A percentile compares a stretch with the other conserved stretches of the same genome.
These are phyloP conservation scores for Nannobrachium achirus DNA, from an alignment of 2,113 vertebrate species.

Conservation along the genomic window DNA sequence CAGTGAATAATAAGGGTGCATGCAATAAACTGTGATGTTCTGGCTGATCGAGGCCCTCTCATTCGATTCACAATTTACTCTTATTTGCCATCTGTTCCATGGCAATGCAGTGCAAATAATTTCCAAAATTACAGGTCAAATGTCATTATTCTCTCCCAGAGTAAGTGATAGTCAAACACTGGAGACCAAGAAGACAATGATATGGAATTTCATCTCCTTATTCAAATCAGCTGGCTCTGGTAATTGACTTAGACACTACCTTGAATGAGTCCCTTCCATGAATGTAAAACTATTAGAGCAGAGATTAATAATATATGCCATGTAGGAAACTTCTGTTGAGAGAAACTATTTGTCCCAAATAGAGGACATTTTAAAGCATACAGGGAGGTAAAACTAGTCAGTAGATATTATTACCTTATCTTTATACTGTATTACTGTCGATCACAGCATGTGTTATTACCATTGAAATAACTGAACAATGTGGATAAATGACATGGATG, in stretches of 20 bases:
- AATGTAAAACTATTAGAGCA: conserved; percentile 39
- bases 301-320: background rate
- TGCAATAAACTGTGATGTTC: conserved; percentile 23
- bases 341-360: background rate
- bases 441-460: too few relatives aligned
- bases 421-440: too few relatives aligned
- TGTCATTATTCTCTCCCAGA: conserved; percentile 87
- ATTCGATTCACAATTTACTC: conserved; percentile 63
- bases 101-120: conserved; percentile 91
- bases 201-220: conserved; percentile 88
- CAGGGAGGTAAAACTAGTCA: background rate
- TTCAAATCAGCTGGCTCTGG: conserved; percentile 84
- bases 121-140: conserved; percentile 90
- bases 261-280: conserved; percentile 15
- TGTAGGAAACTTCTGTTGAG: conserved; percentile 23
- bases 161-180: conserved; percentile 92
- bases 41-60: conserved; percentile 48
- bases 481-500: conserved; percentile 32
- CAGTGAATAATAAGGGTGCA: conserved; percentile 41
- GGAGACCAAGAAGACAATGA: conserved; percentile 78
- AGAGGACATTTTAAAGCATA: background rate
- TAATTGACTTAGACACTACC: conserved; percentile 22
- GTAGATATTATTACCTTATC: background rate
- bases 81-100: conserved; percentile 91
- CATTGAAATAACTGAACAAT: background rate